Evolutionary conservation across 2,113 vertebrate genomes (phyloP), one percentile per base, ranked within the genome.

Genomic region (Ploceus nigricollis): DNA sequence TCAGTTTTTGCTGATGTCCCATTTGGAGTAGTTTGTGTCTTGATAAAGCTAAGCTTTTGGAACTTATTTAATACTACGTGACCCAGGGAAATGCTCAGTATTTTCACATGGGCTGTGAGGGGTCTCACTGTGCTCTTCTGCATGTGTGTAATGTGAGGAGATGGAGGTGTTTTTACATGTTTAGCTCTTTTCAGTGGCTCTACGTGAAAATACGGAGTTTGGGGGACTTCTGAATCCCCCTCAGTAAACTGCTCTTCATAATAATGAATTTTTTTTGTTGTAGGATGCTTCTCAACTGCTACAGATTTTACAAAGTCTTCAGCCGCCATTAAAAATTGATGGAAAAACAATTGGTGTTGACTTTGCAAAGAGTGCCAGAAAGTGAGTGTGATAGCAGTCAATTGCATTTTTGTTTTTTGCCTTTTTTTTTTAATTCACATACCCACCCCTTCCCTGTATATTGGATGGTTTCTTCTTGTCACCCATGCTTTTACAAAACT

Each of bases 271-370:
- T 60, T 63, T 94, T 79, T 89, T 63, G 21, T 96, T 97, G 48
- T 87, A 99, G 99, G 99, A 99, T 96, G 99, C 99, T 13, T 99
- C 99, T 91, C 99, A 99, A 94, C 98, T 99, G 90, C 98, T 99
- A 42, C 99, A 99, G 95, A 99, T 99, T 89, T 95, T 99, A 88
- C 99, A 99, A 69, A 99, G 99, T 91, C 98, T 99, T 88, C 99
- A 99, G 97, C 99, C 99, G 53, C 98, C 99, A 2, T 96, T 99
- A 82, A 99, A 99, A 98, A 98, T 99, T 77, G 99, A 99, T 94
- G 99, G 99, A 60, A 99, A 99, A 98, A 99, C 99, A 68, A 99
- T 99, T 82, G 99, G 99, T 27, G 99, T 99, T 87, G 99, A 99
- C 97, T 99, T 99, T 96, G 99, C 99, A 54, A 99, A 99, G 97